Conservation (phyloP, 2,888 invertebrate genomes). For the Bellardia pandia region DNA sequence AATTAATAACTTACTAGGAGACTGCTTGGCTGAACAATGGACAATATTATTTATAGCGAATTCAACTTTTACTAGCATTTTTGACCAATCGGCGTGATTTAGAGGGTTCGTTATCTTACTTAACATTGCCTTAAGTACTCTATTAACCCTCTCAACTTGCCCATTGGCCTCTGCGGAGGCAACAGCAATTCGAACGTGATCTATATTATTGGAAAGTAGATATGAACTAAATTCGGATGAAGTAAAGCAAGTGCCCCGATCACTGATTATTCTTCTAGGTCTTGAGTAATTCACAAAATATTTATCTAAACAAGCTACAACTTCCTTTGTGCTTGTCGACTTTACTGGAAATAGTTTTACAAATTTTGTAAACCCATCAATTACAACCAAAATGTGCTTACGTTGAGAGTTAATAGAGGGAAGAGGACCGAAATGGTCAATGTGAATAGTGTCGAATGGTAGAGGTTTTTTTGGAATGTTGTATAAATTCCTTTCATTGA, state of each 20-base stretch:
- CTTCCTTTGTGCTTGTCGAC: slow-evolving; percentile 33
- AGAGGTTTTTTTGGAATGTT: slow-evolving; percentile 12
- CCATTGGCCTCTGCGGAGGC: slow-evolving; percentile 48
- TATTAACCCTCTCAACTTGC: slow-evolving; percentile 58
- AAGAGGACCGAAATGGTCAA: slow-evolving; percentile 15
- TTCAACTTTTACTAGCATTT: slow-evolving; percentile 47
- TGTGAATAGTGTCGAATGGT: slow-evolving; percentile 28
- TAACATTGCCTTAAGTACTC: slow-evolving; percentile 45
- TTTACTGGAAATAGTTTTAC: slow-evolving; percentile 17
- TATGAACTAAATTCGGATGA: slow-evolving; percentile 34
- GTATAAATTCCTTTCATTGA: slow-evolving; percentile 24
- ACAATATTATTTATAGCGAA: slow-evolving; percentile 66
- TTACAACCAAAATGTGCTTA: slow-evolving; percentile 28
- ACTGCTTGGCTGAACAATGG: slow-evolving; percentile 35
- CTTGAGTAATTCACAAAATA: slow-evolving; percentile 33
- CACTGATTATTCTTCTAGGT: slow-evolving; percentile 19
- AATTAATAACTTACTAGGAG: slow-evolving; percentile 58
- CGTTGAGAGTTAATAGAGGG: slow-evolving; percentile 14
- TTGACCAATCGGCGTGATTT: slow-evolving; percentile 38
- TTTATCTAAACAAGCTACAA: slow-evolving; percentile 26
- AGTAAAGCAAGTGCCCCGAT: slow-evolving; percentile 45
- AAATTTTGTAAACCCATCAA: slow-evolving; percentile 32
- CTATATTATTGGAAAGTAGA: slow-evolving; percentile 25
- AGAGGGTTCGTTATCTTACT: slow-evolving; percentile 54
- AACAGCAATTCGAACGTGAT: background rate